Evolutionary conservation across 1,140 invertebrate genomes (phyloP).

Genomic region (Ips nitidus): DNA sequence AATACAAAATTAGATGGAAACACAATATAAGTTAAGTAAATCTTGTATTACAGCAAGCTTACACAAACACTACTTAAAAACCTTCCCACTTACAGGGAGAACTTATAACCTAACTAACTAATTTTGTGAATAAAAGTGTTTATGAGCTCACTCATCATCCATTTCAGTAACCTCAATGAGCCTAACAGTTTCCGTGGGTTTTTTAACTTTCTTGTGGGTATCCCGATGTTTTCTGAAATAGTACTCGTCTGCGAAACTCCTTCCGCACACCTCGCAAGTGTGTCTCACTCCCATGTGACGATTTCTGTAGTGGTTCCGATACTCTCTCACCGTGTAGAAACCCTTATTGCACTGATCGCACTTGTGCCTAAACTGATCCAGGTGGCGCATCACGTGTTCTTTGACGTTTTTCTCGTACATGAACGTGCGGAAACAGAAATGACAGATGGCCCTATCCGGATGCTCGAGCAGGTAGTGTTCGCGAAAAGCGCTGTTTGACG

Average conservation of each 20-base stretch:
- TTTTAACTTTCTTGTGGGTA: constrained; percentile 51
- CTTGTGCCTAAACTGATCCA: constrained; percentile 50
- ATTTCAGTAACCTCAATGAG: background rate
- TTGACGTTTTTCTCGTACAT: constrained; percentile 53
- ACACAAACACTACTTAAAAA: too few species aligned
- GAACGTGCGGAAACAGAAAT: constrained; percentile 51
- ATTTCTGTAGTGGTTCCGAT: constrained; percentile 53
- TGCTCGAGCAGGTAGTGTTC: constrained; percentile 46
- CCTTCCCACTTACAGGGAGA: too few species aligned
- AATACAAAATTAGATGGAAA: too few species aligned
- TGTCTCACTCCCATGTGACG: constrained; percentile 52
- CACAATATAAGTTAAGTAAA: too few species aligned
- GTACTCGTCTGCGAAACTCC: constrained; percentile 62
- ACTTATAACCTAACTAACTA: too few species aligned
- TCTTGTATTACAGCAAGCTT: too few species aligned
- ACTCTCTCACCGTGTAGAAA: constrained; percentile 51
- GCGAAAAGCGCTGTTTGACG: constrained; percentile 45
- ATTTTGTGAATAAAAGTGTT: too few species aligned
- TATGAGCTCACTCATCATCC: background rate
- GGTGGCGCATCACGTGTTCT: constrained; percentile 50
- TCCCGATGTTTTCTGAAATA: constrained; percentile 62
- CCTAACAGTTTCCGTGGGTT: too few species aligned
- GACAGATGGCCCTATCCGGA: constrained; percentile 49
- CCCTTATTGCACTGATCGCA: constrained; percentile 51
- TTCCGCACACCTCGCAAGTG: constrained; percentile 59